Conservation (phyloP, 2,797 vertebrate genomes). For the Masticophis lateralis region DNA sequence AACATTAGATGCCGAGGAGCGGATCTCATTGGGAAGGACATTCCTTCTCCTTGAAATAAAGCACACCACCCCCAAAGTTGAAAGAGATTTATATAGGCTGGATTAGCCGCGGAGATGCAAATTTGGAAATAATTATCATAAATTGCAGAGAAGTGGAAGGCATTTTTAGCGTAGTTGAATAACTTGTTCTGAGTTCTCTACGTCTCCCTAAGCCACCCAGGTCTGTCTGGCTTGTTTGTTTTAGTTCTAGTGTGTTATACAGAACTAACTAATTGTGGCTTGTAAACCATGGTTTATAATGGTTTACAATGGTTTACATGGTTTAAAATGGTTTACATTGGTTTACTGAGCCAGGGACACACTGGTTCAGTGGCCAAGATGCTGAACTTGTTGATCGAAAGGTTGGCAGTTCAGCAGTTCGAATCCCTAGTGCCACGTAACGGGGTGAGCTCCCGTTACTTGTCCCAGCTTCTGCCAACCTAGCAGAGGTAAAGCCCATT, state of each 20-base stretch:
- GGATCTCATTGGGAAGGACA: background rate
- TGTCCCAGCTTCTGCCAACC: no score
- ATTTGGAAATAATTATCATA: background rate
- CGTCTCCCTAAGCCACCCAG: background rate
- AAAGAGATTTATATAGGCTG: background rate
- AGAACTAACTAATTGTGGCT: background rate
- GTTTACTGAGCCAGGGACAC: no score
- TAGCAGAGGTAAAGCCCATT: no score
- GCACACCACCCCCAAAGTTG: background rate
- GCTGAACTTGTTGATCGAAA: no score
- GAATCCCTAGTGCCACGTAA: no score
- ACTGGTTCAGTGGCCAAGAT: no score
- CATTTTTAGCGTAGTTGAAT: background rate
- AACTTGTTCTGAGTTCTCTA: background rate
- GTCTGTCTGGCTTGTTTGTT: background rate
- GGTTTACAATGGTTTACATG: no score
- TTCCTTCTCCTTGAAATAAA: background rate
- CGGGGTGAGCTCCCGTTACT: no score
- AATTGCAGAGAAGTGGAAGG: background rate
- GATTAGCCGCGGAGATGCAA: background rate
- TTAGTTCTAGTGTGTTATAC: background rate
- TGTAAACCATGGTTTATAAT: background rate
- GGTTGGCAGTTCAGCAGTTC: no score
- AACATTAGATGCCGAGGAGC: background rate
- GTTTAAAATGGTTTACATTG: no score